A percentile compares a stretch with the other conserved stretches of the same genome.
These are phyloP conservation scores for Megathymus violae DNA, from an alignment of 1,140 invertebrate species.

Conservation along the genomic window DNA sequence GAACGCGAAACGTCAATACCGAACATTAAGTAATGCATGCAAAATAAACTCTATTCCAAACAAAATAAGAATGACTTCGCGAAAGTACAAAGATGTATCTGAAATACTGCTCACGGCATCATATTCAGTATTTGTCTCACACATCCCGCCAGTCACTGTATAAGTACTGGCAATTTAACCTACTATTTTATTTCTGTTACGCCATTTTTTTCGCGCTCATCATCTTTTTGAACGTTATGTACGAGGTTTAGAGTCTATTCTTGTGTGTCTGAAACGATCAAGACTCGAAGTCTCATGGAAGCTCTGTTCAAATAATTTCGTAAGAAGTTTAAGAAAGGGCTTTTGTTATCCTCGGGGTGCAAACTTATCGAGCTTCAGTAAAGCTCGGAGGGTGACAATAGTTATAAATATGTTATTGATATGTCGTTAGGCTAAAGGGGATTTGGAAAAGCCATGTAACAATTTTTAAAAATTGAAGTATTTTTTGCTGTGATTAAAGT, in stretches of 20 bases:
- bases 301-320: conserved; percentile 76
- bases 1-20: conserved; percentile 52
- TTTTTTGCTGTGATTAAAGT: conserved; percentile 13
- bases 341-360: conserved; percentile 59
- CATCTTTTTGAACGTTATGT: too few relatives aligned
- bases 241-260: conserved; percentile 55
- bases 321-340: conserved; percentile 72
- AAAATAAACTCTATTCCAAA: conserved; percentile 27
- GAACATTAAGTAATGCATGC: conserved; percentile 28
- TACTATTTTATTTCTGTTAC: conserved; percentile 62
- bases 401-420: conserved; percentile 36
- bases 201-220: conserved; percentile 34
- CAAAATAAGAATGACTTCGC: conserved; percentile 31
- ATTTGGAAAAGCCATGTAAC: conserved; percentile 8
- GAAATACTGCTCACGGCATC: conserved; percentile 51
- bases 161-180: conserved; percentile 74
- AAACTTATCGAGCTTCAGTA: conserved; percentile 60
- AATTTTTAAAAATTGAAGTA: conserved; percentile 2
- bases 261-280: conserved; percentile 47
- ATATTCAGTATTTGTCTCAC: conserved; percentile 69
- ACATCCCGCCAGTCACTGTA: conserved; percentile 62
- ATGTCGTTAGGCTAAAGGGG: conserved; percentile 16
- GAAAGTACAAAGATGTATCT: conserved; percentile 32
- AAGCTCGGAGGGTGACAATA: conserved; percentile 32
- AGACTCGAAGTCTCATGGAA: conserved; percentile 42